Base-by-base conservation (phyloP, 1,140 invertebrate species). In the Ephestia elutella region DNA sequence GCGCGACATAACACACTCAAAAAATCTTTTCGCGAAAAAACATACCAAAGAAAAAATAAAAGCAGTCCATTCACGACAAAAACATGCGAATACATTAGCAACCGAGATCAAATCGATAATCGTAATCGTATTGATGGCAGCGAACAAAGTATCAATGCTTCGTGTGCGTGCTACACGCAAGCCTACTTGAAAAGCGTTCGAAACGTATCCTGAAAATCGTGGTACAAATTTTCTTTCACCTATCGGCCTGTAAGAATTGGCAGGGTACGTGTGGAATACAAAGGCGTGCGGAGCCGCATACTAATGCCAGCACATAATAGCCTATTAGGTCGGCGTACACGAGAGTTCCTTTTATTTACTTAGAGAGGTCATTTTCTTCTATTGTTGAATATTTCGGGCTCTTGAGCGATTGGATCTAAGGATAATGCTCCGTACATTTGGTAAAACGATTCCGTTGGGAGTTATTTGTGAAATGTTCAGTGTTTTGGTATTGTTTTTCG, bases 231-330 rank as follows among this genome's bases (percentile, higher is more conserved):
- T 17, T 10, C 38, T 44, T 44, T 44, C 38, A 44, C 38, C 38
- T 44, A 44, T 44, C 38, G 38, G 38, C 38, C 38, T 44, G 10
- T 44, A 44, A 15, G 38, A 44, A 44, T 44, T 44, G 38, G 38
- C n/a, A 44, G n/a, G 2, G 15, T n/a, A 53, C 50, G 19, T n/a
- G 50, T 25, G 19, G 50, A 53, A 53, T 53, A 53, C 50, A 53
- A 53, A 53, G 20, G 38, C 38, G 38, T 44, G 9, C 11, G 19
- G 20, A 21, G 50, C 19, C 7, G 50, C 19, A 53, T 53, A 53
- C 50, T 53, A 53, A 53, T 53, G 21, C 21, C 10, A 0, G 21
- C n/a, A 53, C 20, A 53, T 53, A 53, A 53, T 53, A 53, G 50
- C 20, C 50, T 20, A 53, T 53, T 53, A 53, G 50, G 50, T 53